phyloP scores from a whole-genome alignment of 2,113 vertebrate genomes.

The Pseudois nayaur region DNA sequence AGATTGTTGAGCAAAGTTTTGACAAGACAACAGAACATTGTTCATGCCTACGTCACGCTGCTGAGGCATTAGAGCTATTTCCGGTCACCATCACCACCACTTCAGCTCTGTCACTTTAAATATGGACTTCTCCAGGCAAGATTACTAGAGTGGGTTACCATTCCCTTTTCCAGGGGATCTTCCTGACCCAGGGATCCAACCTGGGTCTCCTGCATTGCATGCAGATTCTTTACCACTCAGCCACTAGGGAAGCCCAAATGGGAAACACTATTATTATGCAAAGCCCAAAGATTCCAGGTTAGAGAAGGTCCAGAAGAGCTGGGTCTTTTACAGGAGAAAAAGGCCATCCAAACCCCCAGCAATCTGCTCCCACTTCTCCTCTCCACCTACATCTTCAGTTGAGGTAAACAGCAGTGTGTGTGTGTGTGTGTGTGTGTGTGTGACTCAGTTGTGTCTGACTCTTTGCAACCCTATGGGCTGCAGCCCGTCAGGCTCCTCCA shows the following conservation, averaged over 20 bases:
- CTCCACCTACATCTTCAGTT: neutral
- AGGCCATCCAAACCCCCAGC: fast-evolving
- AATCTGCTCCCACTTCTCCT: neutral
- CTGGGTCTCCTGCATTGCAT: neutral
- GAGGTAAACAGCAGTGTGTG: neutral
- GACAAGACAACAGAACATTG: neutral
- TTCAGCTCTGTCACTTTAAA: neutral
- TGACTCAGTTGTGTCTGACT: neutral
- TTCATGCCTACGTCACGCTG: neutral
- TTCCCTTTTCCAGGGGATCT: neutral
- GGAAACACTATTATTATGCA: no score
- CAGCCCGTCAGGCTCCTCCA: neutral
- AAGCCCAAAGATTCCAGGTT: neutral
- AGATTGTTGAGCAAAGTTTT: neutral
- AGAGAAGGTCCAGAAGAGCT: neutral
- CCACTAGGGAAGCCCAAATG: neutral
- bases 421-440: neutral
- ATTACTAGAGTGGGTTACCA: neutral
- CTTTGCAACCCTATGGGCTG: neutral
- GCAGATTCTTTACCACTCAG: neutral
- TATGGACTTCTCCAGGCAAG: neutral
- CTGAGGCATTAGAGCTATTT: neutral
- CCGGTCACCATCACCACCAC: neutral
- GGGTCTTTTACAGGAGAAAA: neutral
- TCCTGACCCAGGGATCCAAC: neutral